Evolutionary conservation across 2,113 vertebrate species (phyloP), one percentile per base, ranked within the genome.

Genomic region (Chlorocebus sabaeus): DNA sequence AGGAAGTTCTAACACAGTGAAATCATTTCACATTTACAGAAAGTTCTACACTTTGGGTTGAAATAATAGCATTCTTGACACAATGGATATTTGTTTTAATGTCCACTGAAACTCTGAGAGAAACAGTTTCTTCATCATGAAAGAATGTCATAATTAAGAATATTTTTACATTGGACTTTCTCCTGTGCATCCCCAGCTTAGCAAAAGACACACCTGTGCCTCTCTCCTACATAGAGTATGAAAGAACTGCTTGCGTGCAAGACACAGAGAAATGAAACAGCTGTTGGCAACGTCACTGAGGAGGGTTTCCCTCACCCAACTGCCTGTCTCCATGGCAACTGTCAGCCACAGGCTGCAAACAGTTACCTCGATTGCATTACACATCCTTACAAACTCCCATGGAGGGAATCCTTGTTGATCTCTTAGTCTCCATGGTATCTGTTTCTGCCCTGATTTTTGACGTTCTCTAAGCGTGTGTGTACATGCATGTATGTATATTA

Each of bases 341-440:
- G 64, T 94, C 98, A 98, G 98, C 98, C 98, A 98, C 97, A 98
- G 96, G 97, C 96, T 98, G 98, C 98, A 99, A 99, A 98, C 98
- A 99, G 96, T 97, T 98, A 98, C 96, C 90, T 94, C 35, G 84
- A 97, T 95, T 90, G 97, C 92, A 98, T 98, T 94, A 95, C 8
- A 27, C 93, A 97, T 97, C 96, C 98, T 97, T 98, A 95, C 98
- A 93, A 80, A 98, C 98, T 99, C 98, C 98, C 97, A 96, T 89
- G 73, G 96, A 99, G 98, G 98, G 96, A 98, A 98, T 98, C 98
- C 95, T 87, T 98, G 96, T 99, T 99, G 98, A 98, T 98, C 95
- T 98, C 95, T 97, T 97, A 6, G 96, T 99, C 98, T 97, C 98
- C 99, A 99, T 98, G 98, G 98, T 97, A 97, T 92, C 90, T 48